Percentiles rank a stretch among this genome's conserved stretches.
Evolutionary conservation across 2,888 invertebrate genomes (phyloP).

Genomic region (Limnephilus auricula): DNA sequence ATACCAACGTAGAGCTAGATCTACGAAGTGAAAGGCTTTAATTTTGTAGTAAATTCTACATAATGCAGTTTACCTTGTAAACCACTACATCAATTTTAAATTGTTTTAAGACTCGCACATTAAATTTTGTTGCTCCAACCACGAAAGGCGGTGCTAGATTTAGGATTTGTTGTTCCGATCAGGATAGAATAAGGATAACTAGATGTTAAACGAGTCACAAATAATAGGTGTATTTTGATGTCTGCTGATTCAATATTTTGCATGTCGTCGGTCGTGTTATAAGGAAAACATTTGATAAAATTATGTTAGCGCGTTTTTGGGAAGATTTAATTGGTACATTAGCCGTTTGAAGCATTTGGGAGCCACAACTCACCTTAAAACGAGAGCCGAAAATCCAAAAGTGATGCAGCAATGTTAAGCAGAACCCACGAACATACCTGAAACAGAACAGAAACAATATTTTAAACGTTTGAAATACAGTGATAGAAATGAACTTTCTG

Average conservation of each 20-base stretch:
- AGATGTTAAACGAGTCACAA: not conserved
- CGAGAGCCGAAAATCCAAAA: slow-evolving; percentile 19
- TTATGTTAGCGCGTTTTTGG: not conserved
- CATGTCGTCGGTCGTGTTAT: not conserved
- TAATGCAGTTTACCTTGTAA: slow-evolving; percentile 27
- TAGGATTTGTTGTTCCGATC: not conserved
- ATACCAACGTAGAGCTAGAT: not conserved
- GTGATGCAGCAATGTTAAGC: not conserved
- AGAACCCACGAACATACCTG: slow-evolving; percentile 36
- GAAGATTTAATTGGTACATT: not conserved
- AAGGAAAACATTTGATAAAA: not conserved
- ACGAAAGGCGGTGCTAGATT: not conserved
- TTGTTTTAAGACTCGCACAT: not conserved
- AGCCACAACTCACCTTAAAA: not conserved
- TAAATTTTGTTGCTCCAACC: not conserved
- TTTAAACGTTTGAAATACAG: not conserved
- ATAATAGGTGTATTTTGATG: not conserved
- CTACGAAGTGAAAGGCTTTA: slow-evolving; percentile 32
- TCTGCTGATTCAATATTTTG: not conserved
- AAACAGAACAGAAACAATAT: slow-evolving; percentile 16
- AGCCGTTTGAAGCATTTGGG: not conserved
- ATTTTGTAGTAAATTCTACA: slow-evolving; percentile 7
- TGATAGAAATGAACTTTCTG: not conserved
- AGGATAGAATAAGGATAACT: not conserved
- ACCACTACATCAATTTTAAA: not conserved